These are phyloP conservation scores for Metopolophium dirhodum DNA, from an alignment of 1,140 invertebrate genomes.

Conservation along the genomic window DNA sequence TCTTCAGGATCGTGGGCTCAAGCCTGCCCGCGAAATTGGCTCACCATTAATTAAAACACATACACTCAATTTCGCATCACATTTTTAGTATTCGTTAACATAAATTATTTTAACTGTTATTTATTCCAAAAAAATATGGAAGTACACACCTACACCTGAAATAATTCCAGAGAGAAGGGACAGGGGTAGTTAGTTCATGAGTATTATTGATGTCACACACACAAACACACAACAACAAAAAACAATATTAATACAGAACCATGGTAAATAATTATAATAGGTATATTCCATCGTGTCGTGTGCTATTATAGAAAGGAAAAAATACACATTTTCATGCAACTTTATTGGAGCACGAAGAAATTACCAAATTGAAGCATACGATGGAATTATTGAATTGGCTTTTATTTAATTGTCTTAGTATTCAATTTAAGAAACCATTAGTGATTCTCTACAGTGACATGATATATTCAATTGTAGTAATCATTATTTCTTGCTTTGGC, in stretches of 20 bases:
- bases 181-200: neutral
- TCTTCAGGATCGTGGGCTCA: too few relatives aligned
- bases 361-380: neutral
- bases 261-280: neutral
- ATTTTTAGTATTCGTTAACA: too few relatives aligned
- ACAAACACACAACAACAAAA: too few relatives aligned
- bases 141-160: neutral
- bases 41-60: too few relatives aligned
- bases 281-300: neutral
- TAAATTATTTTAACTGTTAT: too few relatives aligned
- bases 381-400: neutral
- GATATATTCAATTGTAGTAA: constrained; percentile 28
- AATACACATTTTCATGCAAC: neutral
- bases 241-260: neutral
- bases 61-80: too few relatives aligned
- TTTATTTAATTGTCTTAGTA: too few relatives aligned
- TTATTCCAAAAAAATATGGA: too few relatives aligned
- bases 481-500: neutral
- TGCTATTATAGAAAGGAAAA: neutral
- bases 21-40: too few relatives aligned
- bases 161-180: neutral
- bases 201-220: neutral
- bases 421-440: neutral
- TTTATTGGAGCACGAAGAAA: neutral
- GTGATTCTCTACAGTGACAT: neutral